These are phyloP conservation scores for Rousettus madagascariensis DNA, from an alignment of 2,797 vertebrate genomes.

Conservation along the genomic window DNA sequence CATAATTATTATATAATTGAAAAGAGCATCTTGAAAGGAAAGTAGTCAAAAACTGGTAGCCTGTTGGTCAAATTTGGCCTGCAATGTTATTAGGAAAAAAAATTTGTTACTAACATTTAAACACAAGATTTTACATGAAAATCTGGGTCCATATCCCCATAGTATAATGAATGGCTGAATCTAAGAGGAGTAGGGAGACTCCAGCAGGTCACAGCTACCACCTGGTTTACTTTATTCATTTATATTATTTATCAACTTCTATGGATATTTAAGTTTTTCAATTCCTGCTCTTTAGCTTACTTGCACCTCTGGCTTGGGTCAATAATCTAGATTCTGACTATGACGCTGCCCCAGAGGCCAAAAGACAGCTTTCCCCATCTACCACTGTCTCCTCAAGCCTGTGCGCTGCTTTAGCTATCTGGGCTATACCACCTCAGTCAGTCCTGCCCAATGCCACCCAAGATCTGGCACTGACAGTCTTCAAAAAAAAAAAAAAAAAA, in stretches of 20 bases:
- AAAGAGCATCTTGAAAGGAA: constrained; percentile 24
- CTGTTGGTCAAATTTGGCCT: neutral
- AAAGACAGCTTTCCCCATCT: neutral
- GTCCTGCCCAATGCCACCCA: neutral
- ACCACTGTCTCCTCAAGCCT: neutral
- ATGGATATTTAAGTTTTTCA: neutral
- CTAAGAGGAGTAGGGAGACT: neutral
- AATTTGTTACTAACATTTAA: neutral
- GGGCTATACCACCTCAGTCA: neutral
- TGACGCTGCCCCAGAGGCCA: neutral
- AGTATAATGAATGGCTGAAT: neutral
- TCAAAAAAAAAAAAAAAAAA: neutral
- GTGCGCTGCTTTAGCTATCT: neutral
- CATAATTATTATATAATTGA: neutral
- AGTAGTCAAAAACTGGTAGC: neutral
- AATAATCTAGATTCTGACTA: neutral
- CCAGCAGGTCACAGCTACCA: neutral
- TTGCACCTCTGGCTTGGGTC: neutral
- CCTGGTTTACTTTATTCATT: neutral
- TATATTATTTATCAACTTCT: neutral
- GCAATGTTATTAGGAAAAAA: neutral
- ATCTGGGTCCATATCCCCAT: neutral
- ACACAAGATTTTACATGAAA: neutral
- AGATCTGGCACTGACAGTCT: neutral
- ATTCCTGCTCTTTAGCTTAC: neutral